A percentile compares a stretch with the other conserved stretches of the same genome.
Evolutionary conservation across 2,888 invertebrate genomes (phyloP).

Genomic region (Nomada flava): DNA sequence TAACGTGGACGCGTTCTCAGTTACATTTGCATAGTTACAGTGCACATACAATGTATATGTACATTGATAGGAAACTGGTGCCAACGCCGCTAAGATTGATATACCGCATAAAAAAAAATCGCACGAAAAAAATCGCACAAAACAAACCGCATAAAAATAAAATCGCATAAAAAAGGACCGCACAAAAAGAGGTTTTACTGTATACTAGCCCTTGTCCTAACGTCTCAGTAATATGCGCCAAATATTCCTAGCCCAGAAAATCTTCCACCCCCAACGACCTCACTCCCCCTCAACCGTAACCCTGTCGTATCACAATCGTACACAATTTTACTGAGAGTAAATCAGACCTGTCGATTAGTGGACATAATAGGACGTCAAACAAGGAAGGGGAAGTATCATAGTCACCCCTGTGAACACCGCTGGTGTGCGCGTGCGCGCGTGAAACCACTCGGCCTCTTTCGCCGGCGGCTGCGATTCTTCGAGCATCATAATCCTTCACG

Average conservation of each 20-base stretch:
- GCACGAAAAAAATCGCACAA: too few relatives aligned
- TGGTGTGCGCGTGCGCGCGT: background rate
- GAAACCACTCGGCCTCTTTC: constrained; percentile 39
- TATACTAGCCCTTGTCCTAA: too few relatives aligned
- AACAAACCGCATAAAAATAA: too few relatives aligned
- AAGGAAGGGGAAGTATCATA: constrained; percentile 31
- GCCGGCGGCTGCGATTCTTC: constrained; percentile 45
- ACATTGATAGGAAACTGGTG: too few relatives aligned
- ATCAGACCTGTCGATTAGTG: constrained; percentile 36
- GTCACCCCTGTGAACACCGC: constrained; percentile 21
- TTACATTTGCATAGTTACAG: too few relatives aligned
- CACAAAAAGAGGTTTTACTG: too few relatives aligned
- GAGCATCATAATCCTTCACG: constrained; percentile 53
- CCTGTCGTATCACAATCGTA: background rate
- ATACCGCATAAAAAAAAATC: too few relatives aligned
- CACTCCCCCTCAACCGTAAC: background rate
- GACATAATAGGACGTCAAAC: constrained; percentile 42
- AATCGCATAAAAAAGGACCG: too few relatives aligned
- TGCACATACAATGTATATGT: too few relatives aligned
- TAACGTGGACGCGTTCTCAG: too few relatives aligned
- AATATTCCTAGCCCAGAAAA: background rate
- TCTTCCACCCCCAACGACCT: constrained; percentile 10
- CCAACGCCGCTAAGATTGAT: too few relatives aligned
- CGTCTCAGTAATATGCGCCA: too few relatives aligned
- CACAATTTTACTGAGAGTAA: constrained; percentile 11